Base-by-base conservation (phyloP, 2,113 vertebrate species). In the Pangasianodon gigas region DNA sequence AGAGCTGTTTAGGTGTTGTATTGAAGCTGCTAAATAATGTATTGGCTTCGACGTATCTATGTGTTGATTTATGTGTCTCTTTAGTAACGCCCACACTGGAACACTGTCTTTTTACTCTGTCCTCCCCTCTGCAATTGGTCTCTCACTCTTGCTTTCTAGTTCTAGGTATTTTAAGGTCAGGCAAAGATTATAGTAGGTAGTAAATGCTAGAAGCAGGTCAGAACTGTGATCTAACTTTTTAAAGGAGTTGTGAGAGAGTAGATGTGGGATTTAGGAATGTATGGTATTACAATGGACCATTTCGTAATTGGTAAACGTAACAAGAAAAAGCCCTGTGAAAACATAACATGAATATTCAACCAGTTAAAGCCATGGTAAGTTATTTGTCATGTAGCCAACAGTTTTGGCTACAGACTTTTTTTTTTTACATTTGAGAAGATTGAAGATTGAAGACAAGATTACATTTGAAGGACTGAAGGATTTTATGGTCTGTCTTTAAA, bases 61-160 rank as follows among this genome's bases (percentile, higher is more conserved):
- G 56, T 60, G 82, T 58, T 89, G 44, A 26, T 86, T 71, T 77
- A 29, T 89, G 81, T 56, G 9, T 65, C 52, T 77, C 56, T 60
- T 41, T 21, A 19, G 41, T 41, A 41, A 67, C 71, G 21, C 71
- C 58, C 44, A 85, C 88, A 44, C 14, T 52, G 19, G 11, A 44
- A 85, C 88, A 89, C 71, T 86, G 74, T 86, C 87, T 51, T 86
- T 65, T 75, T 21, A 60, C 82, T 81, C 19, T 18, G 60, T 89
- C 54, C 41, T 16, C 9, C 62, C 41, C 19, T 79, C 44, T 46
- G 54, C 46, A 77, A 62, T 79, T 4, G 37, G 58, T 65, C 41
- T 88, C 48, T 75, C 21, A 81, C 74, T 69, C 51, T 86, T 48
- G 46, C 85, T 86, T 62, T 84, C 56, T 6, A 58, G 32, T 62